phyloP scores from a whole-genome alignment of 1,140 invertebrate genomes.

The Apis cerana region DNA sequence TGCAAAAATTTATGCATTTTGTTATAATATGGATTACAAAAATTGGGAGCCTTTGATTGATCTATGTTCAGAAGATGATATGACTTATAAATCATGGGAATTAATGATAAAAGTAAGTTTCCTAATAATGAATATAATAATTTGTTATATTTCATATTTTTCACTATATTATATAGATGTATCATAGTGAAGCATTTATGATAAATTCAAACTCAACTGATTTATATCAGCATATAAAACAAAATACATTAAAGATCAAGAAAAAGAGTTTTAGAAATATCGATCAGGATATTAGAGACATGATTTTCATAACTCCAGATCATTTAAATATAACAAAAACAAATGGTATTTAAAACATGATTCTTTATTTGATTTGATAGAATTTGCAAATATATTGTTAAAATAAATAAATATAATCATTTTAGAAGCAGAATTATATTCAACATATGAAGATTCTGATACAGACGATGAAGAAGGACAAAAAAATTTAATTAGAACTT shows the following conservation, averaged over 20 bases:
- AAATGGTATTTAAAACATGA: slow-evolving; percentile 60
- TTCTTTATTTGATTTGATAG: background rate
- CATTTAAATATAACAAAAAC: slow-evolving; percentile 63
- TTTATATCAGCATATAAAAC: slow-evolving; percentile 64
- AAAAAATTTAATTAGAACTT: slow-evolving; percentile 87
- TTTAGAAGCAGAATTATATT: slow-evolving; percentile 68
- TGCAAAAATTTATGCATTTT: slow-evolving; percentile 86
- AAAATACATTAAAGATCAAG: slow-evolving; percentile 60
- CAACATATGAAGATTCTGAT: slow-evolving; percentile 87
- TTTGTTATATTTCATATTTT: background rate
- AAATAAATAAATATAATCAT: background rate
- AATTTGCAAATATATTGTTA: background rate
- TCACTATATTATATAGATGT: slow-evolving; percentile 68
- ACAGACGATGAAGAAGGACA: slow-evolving; percentile 91
- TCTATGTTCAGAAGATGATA: slow-evolving; percentile 86
- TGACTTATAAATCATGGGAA: slow-evolving; percentile 88
- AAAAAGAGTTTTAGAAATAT: slow-evolving; percentile 62
- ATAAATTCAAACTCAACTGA: slow-evolving; percentile 80
- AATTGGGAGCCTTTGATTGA: slow-evolving; percentile 92
- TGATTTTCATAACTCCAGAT: slow-evolving; percentile 77
- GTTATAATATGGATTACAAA: slow-evolving; percentile 87
- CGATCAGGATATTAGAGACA: slow-evolving; percentile 75
- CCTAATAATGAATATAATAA: background rate
- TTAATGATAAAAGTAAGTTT: slow-evolving; percentile 84
- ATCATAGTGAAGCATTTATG: slow-evolving; percentile 85